Evolutionary conservation across 1,140 invertebrate species (phyloP), one percentile per base, ranked within the genome.

Genomic region (Papilio helenus): DNA sequence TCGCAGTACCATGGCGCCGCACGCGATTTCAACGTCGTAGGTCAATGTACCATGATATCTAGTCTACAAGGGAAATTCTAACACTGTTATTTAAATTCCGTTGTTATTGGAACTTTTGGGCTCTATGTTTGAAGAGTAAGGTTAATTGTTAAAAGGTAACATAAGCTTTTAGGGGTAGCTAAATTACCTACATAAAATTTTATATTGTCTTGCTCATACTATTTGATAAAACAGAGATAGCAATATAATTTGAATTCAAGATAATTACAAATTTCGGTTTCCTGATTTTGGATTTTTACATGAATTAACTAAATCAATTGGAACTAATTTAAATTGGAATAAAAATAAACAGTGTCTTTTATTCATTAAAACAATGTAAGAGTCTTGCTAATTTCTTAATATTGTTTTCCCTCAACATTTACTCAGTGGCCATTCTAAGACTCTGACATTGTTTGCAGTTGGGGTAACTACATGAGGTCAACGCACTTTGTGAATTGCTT

Each of bases 31-130:
- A 71, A 76, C 80, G 82, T 65, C 87, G 23, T 61, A 61, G 91
- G 91, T 91, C 89, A 92, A 90, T 91, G 91, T 89, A 92, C 85
- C 26, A 72, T 55, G 76, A 74, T 58, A 26, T 61, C 58, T 61
- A 61, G 12, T 61, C 10, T 26, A 61, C 3, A 61, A 65, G 8
- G 18, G 39, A 78, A 65, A 72, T 16, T 44, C 42, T 29, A 42
- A 23, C 7, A n/a, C 9, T 71, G 51, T 72, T 68, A 49, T 79
- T 55, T 80, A 76, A 55, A n/a, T 55, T 55, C 8, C n/a, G 8
- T 5, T 55, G 20, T 55, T 20, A 5, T 20, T 55, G 18, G 8
- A 5, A 9, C 8, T 9, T 55, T 20, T 20, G 1, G 16, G n/a
- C 5, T 20, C 1, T 55, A 55, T n/a, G n/a, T 8, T 55, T 55